Evolutionary conservation across 2,113 vertebrate species (phyloP).

Genomic region (Peromyscus californicus): DNA sequence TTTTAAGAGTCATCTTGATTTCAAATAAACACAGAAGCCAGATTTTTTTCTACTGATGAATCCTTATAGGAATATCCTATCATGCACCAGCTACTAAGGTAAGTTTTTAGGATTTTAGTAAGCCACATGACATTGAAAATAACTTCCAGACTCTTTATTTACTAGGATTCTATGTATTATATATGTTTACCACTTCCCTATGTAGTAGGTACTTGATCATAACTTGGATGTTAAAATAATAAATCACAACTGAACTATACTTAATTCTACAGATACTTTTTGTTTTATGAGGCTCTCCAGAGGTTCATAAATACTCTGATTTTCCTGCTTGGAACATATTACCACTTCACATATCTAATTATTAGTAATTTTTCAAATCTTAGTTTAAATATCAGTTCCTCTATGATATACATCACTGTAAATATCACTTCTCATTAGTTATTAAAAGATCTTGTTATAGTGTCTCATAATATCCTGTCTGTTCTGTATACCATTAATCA

Average conservation of each 20-base stretch:
- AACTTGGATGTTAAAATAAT: background rate
- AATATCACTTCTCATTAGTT: conserved; percentile 38
- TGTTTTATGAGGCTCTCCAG: background rate
- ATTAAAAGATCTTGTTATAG: background rate
- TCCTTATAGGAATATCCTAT: background rate
- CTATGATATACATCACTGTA: conserved; percentile 25
- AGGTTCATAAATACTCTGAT: background rate
- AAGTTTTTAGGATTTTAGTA: background rate
- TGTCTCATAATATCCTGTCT: background rate
- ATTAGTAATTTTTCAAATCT: conserved; percentile 30
- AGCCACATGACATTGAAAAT: background rate
- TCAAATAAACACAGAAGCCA: background rate
- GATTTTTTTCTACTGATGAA: background rate
- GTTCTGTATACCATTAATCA: background rate
- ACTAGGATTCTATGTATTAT: background rate
- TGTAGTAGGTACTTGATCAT: conserved; percentile 3
- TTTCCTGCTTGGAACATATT: background rate
- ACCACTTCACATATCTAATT: background rate
- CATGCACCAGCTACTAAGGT: background rate
- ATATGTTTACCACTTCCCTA: conserved; percentile 20
- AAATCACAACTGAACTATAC: background rate
- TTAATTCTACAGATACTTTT: conserved; percentile 1
- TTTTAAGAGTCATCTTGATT: background rate
- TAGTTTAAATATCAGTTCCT: conserved; percentile 44
- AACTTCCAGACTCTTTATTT: background rate